phyloP scores from a whole-genome alignment of 2,113 vertebrate genomes.

The Ictalurus punctatus region DNA sequence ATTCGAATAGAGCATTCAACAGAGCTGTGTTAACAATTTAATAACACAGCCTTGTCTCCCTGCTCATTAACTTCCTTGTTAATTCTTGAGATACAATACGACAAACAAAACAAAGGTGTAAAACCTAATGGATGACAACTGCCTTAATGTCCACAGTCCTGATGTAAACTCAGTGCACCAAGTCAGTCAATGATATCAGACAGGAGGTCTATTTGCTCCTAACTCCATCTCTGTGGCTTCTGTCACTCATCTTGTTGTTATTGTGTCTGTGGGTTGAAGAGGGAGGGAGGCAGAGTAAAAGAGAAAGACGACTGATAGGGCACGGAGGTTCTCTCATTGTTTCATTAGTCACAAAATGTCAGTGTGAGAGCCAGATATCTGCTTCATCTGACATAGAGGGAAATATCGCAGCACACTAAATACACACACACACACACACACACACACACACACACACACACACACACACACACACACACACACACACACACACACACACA shows the following conservation, averaged over 20 bases:
- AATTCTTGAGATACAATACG: background rate
- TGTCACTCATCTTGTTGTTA: conserved; percentile 32
- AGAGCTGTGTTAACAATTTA: background rate
- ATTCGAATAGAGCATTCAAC: background rate
- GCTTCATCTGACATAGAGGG: conserved; percentile 59
- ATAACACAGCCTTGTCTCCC: background rate
- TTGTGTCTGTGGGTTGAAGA: conserved; percentile 18
- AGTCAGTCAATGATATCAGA: conserved; percentile 29
- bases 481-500: background rate
- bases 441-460: background rate
- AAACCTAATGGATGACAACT: background rate
- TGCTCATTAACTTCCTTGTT: background rate
- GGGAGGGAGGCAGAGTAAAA: conserved; percentile 4
- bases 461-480: background rate
- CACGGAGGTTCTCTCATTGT: conserved; percentile 54
- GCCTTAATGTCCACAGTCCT: conserved; percentile 9
- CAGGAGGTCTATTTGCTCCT: conserved; percentile 21
- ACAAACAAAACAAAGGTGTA: conserved; percentile 27
- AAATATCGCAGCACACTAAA: conserved; percentile 13
- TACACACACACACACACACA: background rate
- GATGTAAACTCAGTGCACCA: conserved; percentile 20
- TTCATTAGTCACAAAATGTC: conserved; percentile 64
- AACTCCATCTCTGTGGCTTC: conserved; percentile 28
- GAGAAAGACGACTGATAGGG: conserved; percentile 17
- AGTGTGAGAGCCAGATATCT: conserved; percentile 59